Evolutionary conservation across 2,888 invertebrate genomes (phyloP).

Genomic region (Hemicrepidius hirtus): DNA sequence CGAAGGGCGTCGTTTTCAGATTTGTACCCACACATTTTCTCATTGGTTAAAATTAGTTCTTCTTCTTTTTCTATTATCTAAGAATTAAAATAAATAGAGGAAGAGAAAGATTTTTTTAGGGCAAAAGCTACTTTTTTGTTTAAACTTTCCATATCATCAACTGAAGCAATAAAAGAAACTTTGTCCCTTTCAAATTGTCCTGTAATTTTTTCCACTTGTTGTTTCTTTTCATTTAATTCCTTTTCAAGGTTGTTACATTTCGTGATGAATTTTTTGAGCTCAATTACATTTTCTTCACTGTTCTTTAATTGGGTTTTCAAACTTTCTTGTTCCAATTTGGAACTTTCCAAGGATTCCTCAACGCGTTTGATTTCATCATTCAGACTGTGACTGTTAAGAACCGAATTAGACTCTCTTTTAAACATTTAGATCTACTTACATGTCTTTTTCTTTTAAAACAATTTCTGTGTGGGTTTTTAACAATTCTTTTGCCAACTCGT

Average conservation of each 20-base stretch:
- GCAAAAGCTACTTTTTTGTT: constrained; percentile 32
- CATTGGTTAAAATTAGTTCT: constrained; percentile 58
- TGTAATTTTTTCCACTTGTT: constrained; percentile 3
- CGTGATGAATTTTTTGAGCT: constrained; percentile 23
- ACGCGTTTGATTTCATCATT: constrained; percentile 58
- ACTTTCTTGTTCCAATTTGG: constrained; percentile 55
- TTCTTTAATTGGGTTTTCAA: constrained; percentile 56
- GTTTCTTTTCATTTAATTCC: constrained; percentile 16
- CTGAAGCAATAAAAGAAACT: background rate
- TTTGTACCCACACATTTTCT: constrained; percentile 57
- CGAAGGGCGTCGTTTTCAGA: constrained; percentile 62
- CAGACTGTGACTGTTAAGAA: constrained; percentile 54
- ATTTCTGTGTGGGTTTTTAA: constrained; percentile 55
- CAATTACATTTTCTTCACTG: background rate
- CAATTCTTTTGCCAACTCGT: constrained; percentile 62
- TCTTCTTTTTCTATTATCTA: constrained; percentile 60
- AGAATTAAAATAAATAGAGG: constrained; percentile 11
- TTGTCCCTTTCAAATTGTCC: constrained; percentile 40
- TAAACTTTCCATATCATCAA: constrained; percentile 18
- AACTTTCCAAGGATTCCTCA: constrained; percentile 59
- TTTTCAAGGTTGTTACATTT: constrained; percentile 16
- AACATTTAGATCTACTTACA: constrained; percentile 56
- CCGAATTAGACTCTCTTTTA: background rate
- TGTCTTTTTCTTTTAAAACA: constrained; percentile 60
- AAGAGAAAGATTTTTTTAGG: background rate